Conservation (phyloP, 1,140 invertebrate genomes). For the Pogonognathellus flavescens region DNA sequence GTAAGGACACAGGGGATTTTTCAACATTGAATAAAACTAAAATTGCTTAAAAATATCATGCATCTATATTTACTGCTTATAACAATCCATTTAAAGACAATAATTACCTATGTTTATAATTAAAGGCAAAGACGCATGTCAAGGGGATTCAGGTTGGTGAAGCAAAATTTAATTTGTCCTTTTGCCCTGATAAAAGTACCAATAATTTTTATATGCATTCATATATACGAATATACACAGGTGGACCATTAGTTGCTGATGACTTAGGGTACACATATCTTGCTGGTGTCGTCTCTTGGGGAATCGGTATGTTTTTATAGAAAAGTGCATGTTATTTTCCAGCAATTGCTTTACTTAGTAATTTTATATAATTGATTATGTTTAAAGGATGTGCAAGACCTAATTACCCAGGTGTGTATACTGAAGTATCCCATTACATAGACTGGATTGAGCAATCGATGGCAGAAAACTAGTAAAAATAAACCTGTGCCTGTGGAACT, state of each 20-base stretch:
- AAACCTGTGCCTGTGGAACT: neutral
- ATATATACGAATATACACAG: slow-evolving; percentile 17
- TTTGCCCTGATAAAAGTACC: too few relatives aligned
- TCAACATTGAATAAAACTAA: too few relatives aligned
- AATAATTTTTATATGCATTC: neutral
- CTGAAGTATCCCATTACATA: slow-evolving; percentile 19
- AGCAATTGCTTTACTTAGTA: too few relatives aligned
- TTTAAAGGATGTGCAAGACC: slow-evolving; percentile 23
- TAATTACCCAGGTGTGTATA: slow-evolving; percentile 35
- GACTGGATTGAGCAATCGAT: slow-evolving; percentile 40
- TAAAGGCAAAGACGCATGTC: slow-evolving; percentile 70
- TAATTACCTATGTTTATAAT: too few relatives aligned
- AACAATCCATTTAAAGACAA: too few relatives aligned
- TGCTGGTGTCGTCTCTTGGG: slow-evolving; percentile 37
- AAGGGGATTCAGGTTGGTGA: slow-evolving; percentile 63
- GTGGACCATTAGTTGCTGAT: slow-evolving; percentile 48
- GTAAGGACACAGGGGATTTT: too few relatives aligned
- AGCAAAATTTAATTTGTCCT: too few relatives aligned
- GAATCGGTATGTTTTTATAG: neutral
- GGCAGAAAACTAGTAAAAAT: neutral
- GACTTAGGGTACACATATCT: slow-evolving; percentile 30
- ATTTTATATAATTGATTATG: too few relatives aligned
- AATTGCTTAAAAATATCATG: too few relatives aligned
- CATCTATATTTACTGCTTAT: too few relatives aligned
- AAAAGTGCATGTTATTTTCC: too few relatives aligned